Evolutionary conservation across 2,797 vertebrate species (phyloP).

Genomic region (Anabacerthia variegaticeps): DNA sequence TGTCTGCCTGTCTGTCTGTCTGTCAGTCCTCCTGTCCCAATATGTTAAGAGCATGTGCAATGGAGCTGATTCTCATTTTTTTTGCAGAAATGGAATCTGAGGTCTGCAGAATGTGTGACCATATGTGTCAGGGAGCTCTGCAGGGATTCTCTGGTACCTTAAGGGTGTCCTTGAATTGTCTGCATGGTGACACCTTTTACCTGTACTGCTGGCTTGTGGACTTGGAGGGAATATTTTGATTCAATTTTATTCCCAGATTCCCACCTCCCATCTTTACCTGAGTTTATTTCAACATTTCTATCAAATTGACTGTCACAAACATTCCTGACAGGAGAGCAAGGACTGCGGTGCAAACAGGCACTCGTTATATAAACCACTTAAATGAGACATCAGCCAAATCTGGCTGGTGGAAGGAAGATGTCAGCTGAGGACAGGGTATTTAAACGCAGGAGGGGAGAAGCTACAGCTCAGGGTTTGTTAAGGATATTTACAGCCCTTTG

Average conservation of each 20-base stretch:
- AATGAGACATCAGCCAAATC: neutral
- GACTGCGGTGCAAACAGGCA: neutral
- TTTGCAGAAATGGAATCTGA: neutral
- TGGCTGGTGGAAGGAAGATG: neutral
- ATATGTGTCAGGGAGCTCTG: neutral
- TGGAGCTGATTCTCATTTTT: neutral
- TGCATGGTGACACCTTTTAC: neutral
- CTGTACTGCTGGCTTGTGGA: neutral
- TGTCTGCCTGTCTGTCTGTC: neutral
- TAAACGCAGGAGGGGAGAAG: neutral
- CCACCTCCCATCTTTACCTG: neutral
- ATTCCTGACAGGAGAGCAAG: neutral
- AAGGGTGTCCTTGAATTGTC: neutral
- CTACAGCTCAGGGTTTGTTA: neutral
- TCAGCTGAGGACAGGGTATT: conserved; percentile 49
- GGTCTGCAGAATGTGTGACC: neutral
- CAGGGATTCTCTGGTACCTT: neutral
- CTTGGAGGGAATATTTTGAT: neutral
- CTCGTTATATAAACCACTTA: conserved; percentile 35
- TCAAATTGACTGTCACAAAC: neutral
- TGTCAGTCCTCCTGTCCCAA: neutral
- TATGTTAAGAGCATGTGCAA: neutral
- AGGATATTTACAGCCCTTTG: neutral
- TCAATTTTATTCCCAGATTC: neutral
- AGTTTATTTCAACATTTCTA: neutral